Base-by-base conservation (phyloP, 2,113 vertebrate species). In the Macquaria australasica region DNA sequence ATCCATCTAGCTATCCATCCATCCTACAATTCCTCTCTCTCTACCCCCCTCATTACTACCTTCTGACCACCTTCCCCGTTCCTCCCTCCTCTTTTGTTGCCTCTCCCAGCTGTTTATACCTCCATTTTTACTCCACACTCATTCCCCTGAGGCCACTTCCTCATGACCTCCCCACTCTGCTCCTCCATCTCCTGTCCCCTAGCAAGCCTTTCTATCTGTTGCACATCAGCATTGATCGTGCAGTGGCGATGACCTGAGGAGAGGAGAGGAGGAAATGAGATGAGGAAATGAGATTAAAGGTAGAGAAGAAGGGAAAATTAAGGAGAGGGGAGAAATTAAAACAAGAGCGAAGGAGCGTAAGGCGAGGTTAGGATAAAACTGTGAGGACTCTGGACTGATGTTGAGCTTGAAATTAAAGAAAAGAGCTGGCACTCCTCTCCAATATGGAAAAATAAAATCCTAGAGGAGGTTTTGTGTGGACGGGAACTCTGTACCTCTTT, bases 381-480 rank as follows among this genome's bases (percentile, higher is more conserved):
- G 41, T 18, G 37, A 71, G 48, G 45, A 87, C 14, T 1, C 59
- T 6, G 41, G 43, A n/a, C 53, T 72, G 51, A 63, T 39, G n/a
- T 10, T 20, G 34, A 73, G 75, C 37, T 23, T 20, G n/a, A 78
- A 71, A 53, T 51, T 23, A 77, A 78, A 50, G 62, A 60, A 88
- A 85, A 81, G 39, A 77, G 56, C 51, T 31, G 68, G 18, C 56
- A 48, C 39, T 69, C 48, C 48, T 72, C 62, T 71, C 45, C 28
- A 18, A 58, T 4, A 18, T 69, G 41, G 66, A 62, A 78, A 21
- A 62, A 18, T 5, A 72, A 73, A 85, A 71, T 79, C 74, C 66
- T 64, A 60, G 16, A 60, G 72, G 79, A 84, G 77, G n/a, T 81
- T 89, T 85, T 60, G 78, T 58, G 79, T 64, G 64, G 78, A 88